Evolutionary conservation across 53 echinoderm and acorn worm genomes (phyloP), one percentile per base, ranked within the genome.

Genomic region (Arbacia lixula): DNA sequence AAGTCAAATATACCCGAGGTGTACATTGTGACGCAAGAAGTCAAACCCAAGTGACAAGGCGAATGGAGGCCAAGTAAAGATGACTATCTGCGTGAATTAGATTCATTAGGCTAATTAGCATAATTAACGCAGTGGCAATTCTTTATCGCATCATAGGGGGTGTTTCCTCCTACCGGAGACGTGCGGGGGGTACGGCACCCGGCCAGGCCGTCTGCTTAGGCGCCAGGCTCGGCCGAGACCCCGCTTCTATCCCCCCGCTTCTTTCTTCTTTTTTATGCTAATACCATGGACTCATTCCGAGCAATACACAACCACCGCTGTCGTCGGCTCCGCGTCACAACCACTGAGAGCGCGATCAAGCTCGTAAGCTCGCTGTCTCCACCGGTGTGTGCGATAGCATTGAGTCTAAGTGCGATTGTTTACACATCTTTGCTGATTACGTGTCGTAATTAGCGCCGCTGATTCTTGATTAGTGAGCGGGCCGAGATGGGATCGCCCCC

Each of bases 351-450:
- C n/a, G n/a, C n/a, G n/a, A n/a, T n/a, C n/a, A n/a, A n/a, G n/a
- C n/a, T n/a, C n/a, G n/a, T n/a, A n/a, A n/a, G 40, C 17, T 67
- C 39, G 9, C 36, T 60, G 41, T 41, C 14, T 27, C 62, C 36
- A 29, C 17, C 25, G 1, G 42, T 14, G 39, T 61, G 41, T 19
- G 37, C 40, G 11, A 55, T 39, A 12, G 63, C 40, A 29, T 74
- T 27, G 24, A 11, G 22, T 35, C 31, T 10, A 66, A 65, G 83
- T 83, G 83, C 83, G 39, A 83, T 66, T 42, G 49, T 83, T 83
- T 83, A 83, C 83, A 83, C 83, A 49, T 58, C 46, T 64, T 66
- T 21, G 24, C 52, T 83, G 64, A 65, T 83, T 83, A 50, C 72
- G 72, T 72, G 72, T 72, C 28, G 29, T 72, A 72, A 72, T 72